Percentiles rank a stretch among this genome's conserved stretches.
Conservation (phyloP, 1,140 invertebrate genomes). For the Macrosteles quadrilineatus region DNA sequence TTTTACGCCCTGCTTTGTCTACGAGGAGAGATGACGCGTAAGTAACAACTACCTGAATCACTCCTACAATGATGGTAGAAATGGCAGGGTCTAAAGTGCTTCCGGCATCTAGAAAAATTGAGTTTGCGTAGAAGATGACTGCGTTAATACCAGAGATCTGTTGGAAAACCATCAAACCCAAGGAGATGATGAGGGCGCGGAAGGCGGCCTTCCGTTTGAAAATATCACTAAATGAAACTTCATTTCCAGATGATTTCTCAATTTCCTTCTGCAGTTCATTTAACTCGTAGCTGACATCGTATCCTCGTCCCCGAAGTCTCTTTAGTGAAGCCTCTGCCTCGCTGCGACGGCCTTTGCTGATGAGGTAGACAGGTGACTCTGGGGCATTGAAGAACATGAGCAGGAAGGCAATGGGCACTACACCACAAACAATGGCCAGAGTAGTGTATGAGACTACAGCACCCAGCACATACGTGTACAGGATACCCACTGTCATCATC, state of each 20-base stretch:
- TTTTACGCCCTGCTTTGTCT: constrained; percentile 54
- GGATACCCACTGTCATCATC: constrained; percentile 67
- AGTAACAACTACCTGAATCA: constrained; percentile 53
- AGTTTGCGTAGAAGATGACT: constrained; percentile 75
- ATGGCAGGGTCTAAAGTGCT: constrained; percentile 53
- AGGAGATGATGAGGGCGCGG: constrained; percentile 69
- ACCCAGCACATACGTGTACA: constrained; percentile 39
- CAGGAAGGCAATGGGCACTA: constrained; percentile 54
- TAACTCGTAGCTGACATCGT: constrained; percentile 74
- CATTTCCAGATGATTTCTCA: constrained; percentile 59
- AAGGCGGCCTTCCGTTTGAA: constrained; percentile 59
- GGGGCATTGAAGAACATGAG: constrained; percentile 54
- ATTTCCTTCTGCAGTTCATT: constrained; percentile 61
- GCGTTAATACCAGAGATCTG: constrained; percentile 85
- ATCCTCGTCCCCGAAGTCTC: constrained; percentile 63
- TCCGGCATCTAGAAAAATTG: constrained; percentile 69
- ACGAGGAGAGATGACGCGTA: constrained; percentile 52
- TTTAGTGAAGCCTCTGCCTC: constrained; percentile 47
- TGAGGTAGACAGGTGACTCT: constrained; percentile 51
- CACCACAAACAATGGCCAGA: constrained; percentile 39
- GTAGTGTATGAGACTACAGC: constrained; percentile 35
- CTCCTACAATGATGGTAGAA: constrained; percentile 42
- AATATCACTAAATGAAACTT: constrained; percentile 57
- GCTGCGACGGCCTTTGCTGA: constrained; percentile 41
- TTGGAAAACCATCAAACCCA: constrained; percentile 81